Conservation (phyloP, 2,888 invertebrate species). For the Criorhina ranunculi region DNA sequence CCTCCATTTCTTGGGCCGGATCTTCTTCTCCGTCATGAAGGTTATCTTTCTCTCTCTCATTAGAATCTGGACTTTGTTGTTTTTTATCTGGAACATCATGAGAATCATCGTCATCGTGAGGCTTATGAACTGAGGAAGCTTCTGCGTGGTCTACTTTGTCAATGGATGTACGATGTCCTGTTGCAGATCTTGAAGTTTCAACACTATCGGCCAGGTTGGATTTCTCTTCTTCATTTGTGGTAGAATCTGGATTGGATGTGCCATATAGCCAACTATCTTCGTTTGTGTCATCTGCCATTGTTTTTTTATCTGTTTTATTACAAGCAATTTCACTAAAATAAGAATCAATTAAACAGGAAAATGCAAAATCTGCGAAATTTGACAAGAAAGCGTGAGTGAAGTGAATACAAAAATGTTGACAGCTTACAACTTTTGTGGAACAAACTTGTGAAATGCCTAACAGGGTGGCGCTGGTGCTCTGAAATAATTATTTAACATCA, state of each 20-base stretch:
- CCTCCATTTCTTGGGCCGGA: slow-evolving; percentile 84
- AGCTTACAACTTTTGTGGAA: slow-evolving; percentile 35
- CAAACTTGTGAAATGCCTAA: neutral
- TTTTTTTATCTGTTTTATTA: slow-evolving; percentile 45
- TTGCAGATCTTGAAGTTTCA: slow-evolving; percentile 81
- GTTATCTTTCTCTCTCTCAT: slow-evolving; percentile 77
- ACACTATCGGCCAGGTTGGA: slow-evolving; percentile 59
- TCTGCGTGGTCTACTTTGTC: slow-evolving; percentile 78
- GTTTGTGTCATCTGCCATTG: slow-evolving; percentile 88
- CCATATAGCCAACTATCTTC: slow-evolving; percentile 96
- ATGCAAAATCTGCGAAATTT: slow-evolving; percentile 49
- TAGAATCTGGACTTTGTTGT: slow-evolving; percentile 77
- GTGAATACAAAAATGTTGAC: slow-evolving; percentile 60
- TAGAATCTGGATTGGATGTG: slow-evolving; percentile 87
- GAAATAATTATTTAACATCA: neutral
- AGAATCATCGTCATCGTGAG: slow-evolving; percentile 77
- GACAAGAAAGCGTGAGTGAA: slow-evolving; percentile 65
- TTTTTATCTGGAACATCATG: slow-evolving; percentile 77
- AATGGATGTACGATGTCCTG: slow-evolving; percentile 66
- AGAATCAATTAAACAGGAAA: slow-evolving; percentile 25
- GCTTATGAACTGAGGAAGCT: slow-evolving; percentile 61
- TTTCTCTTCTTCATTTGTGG: slow-evolving; percentile 81
- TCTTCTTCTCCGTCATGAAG: slow-evolving; percentile 79
- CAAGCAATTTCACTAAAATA: slow-evolving; percentile 16
- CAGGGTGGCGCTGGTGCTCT: slow-evolving; percentile 23